A percentile compares a stretch with the other conserved stretches of the same genome.
These are phyloP conservation scores for Antechinus flavipes DNA, from an alignment of 2,113 vertebrate species.

Conservation along the genomic window DNA sequence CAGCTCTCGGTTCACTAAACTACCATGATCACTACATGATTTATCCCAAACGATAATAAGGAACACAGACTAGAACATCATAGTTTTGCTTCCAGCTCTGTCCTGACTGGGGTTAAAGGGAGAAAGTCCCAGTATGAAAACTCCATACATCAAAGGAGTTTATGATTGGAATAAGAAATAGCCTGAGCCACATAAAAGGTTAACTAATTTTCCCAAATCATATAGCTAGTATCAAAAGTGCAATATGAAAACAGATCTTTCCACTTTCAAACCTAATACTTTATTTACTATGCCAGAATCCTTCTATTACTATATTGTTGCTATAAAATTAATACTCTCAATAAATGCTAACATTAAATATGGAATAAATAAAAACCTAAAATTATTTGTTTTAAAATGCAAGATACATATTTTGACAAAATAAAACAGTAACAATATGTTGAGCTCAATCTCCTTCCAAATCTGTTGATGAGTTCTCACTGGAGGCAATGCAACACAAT, in stretches of 20 bases:
- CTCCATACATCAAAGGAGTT: neutral
- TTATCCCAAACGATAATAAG: too few relatives aligned
- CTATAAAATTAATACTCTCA: neutral
- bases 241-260: neutral
- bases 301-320: neutral
- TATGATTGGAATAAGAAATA: neutral
- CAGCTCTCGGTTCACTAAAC: too few relatives aligned
- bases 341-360: neutral
- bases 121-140: too few relatives aligned
- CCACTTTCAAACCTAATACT: neutral
- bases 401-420: neutral
- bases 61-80: too few relatives aligned
- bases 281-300: neutral
- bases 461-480: neutral
- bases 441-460: neutral
- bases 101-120: too few relatives aligned
- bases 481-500: neutral
- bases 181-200: neutral
- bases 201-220: neutral
- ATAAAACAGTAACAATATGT: neutral
- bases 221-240: too few relatives aligned
- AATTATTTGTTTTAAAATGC: neutral
- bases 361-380: neutral
- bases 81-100: too few relatives aligned
- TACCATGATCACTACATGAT: too few relatives aligned